Conservation (phyloP, 1,140 invertebrate species). For the Listronotus oregonensis region DNA sequence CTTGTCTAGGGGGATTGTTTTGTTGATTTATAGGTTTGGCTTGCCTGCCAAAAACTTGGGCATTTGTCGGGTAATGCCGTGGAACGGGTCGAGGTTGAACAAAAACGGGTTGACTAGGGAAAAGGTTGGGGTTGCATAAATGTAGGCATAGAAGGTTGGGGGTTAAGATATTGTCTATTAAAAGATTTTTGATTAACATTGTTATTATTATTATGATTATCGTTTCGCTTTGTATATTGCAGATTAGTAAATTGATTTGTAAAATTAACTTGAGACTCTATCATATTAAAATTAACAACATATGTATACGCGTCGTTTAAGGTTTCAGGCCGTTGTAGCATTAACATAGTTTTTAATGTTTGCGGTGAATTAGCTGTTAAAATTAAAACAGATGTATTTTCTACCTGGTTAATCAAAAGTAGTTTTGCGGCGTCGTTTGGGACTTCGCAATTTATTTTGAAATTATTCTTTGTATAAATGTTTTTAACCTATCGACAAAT, state of each 20-base stretch:
- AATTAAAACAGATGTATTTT: conserved; percentile 15
- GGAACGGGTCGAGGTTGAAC: background rate
- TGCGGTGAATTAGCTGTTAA: conserved; percentile 6
- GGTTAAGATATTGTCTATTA: too few relatives aligned
- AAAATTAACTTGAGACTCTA: conserved; percentile 10
- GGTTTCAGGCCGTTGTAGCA: background rate
- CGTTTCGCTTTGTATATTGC: background rate
- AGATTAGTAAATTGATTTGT: background rate
- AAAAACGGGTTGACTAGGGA: too few relatives aligned
- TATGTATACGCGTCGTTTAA: background rate
- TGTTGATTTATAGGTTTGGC: too few relatives aligned
- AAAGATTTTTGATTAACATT: background rate
- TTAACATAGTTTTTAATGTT: conserved; percentile 1
- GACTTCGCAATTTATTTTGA: conserved; percentile 9
- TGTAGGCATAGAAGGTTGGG: too few relatives aligned
- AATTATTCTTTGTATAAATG: conserved; percentile 12
- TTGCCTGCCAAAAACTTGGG: too few relatives aligned
- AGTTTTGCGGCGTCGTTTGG: background rate
- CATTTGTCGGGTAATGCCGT: too few relatives aligned
- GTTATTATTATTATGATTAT: background rate
- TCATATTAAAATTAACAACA: too few relatives aligned
- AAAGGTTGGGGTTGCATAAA: too few relatives aligned
- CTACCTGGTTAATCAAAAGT: background rate
- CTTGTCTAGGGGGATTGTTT: too few relatives aligned
- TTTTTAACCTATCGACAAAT: conserved; percentile 17